A percentile compares a stretch with the other conserved stretches of the same genome.
Evolutionary conservation across 2,113 vertebrate species (phyloP).

Genomic region (Apteryx mantelli): DNA sequence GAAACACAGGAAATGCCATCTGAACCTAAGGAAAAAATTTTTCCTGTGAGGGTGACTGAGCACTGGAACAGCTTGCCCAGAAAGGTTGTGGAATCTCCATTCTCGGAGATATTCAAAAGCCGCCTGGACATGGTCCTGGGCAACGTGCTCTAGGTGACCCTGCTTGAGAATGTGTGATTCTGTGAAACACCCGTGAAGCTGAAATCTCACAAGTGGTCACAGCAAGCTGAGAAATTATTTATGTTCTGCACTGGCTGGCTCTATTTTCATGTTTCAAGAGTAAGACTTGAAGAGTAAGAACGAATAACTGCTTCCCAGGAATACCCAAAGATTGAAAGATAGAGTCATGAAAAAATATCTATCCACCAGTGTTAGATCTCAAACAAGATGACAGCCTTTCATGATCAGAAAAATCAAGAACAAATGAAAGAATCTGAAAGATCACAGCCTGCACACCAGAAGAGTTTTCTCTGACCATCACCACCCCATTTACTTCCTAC

Average conservation of each 20-base stretch:
- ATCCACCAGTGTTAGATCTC: neutral
- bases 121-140: too few relatives aligned
- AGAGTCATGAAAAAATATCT: neutral
- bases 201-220: too few relatives aligned
- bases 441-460: conserved; percentile 28
- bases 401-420: conserved; percentile 10
- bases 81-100: too few relatives aligned
- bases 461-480: neutral
- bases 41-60: neutral
- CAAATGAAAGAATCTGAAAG: conserved; percentile 38
- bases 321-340: conserved; percentile 25
- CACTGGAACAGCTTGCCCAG: too few relatives aligned
- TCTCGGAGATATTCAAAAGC: too few relatives aligned
- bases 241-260: too few relatives aligned
- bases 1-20: neutral
- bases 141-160: too few relatives aligned
- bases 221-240: too few relatives aligned
- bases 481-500: neutral
- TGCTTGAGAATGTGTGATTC: too few relatives aligned
- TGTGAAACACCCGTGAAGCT: too few relatives aligned
- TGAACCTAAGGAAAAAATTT: neutral
- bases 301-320: conserved; percentile 16
- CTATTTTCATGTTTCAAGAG: too few relatives aligned
- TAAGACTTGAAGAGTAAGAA: neutral
- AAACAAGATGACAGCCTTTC: conserved; percentile 37